Evolutionary conservation across 2,888 invertebrate genomes (phyloP).

Genomic region (Pherbina coryleti): DNA sequence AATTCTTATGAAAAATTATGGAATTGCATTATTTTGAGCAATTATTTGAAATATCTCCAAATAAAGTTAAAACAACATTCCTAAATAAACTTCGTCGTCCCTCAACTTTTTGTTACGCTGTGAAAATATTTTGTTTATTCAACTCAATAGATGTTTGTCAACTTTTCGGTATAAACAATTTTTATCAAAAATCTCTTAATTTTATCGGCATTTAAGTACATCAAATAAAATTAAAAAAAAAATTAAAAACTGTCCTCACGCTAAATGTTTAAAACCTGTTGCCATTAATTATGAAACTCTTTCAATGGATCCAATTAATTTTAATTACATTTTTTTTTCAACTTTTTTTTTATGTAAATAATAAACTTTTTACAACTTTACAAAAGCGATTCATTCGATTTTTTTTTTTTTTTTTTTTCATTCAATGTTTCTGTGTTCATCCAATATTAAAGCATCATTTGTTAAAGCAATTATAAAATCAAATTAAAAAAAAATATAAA

Average conservation of each 20-base stretch:
- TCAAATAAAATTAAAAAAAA: neutral
- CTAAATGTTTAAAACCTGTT: constrained; percentile 14
- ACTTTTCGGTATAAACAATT: no score
- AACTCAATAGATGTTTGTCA: no score
- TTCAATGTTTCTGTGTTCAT: neutral
- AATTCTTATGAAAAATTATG: no score
- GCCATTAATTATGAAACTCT: constrained; percentile 23
- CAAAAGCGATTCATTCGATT: neutral
- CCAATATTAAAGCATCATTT: constrained; percentile 17
- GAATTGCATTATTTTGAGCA: neutral
- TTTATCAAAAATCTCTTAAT: no score
- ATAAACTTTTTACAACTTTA: constrained; percentile 32
- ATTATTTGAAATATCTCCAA: no score
- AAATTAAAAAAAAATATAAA: neutral
- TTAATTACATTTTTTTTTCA: constrained; percentile 31
- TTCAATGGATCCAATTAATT: constrained; percentile 34
- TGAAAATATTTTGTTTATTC: no score
- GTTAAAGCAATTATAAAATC: constrained; percentile 25
- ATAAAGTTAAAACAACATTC: no score
- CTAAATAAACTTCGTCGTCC: no score
- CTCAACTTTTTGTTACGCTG: no score
- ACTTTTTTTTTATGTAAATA: constrained; percentile 9
- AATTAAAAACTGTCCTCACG: neutral
- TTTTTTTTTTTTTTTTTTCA: neutral
- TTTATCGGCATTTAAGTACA: no score